Conservation (phyloP, 2,888 invertebrate species). For the Rhingia rostrata region DNA sequence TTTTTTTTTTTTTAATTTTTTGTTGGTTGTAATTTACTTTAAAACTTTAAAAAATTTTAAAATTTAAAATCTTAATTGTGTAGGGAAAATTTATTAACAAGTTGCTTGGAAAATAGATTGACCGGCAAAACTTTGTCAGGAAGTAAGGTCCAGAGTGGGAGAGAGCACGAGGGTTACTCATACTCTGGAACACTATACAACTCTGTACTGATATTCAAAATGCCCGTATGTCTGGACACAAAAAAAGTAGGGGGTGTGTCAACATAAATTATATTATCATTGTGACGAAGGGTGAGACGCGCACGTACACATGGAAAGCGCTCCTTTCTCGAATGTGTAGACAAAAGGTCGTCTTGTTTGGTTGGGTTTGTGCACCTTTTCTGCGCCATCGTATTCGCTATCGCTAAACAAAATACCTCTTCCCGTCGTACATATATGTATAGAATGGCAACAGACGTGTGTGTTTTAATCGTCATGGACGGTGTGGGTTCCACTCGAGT, state of each 20-base stretch:
- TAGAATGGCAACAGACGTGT: neutral
- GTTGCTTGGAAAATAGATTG: slow-evolving; percentile 48
- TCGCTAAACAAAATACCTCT: slow-evolving; percentile 17
- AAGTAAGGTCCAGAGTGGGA: too few species aligned
- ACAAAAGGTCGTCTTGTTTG: neutral
- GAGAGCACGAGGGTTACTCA: too few species aligned
- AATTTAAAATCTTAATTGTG: neutral
- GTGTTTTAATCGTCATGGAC: slow-evolving; percentile 10
- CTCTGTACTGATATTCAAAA: slow-evolving; percentile 7
- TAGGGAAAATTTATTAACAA: neutral
- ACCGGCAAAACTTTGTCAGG: neutral
- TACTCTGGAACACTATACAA: too few species aligned
- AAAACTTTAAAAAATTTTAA: neutral
- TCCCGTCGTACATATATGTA: neutral
- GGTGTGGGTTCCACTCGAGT: slow-evolving; percentile 6
- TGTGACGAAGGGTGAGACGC: slow-evolving; percentile 19
- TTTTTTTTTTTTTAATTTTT: neutral
- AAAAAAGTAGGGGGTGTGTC: slow-evolving; percentile 48
- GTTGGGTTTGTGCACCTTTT: slow-evolving; percentile 1
- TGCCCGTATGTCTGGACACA: slow-evolving; percentile 38
- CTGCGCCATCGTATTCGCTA: slow-evolving; percentile 40
- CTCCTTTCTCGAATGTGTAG: neutral
- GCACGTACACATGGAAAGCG: neutral
- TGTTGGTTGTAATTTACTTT: neutral
- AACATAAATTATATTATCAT: slow-evolving; percentile 44